Conservation (phyloP, 2,797 vertebrate genomes). For the Gastrophryne carolinensis region DNA sequence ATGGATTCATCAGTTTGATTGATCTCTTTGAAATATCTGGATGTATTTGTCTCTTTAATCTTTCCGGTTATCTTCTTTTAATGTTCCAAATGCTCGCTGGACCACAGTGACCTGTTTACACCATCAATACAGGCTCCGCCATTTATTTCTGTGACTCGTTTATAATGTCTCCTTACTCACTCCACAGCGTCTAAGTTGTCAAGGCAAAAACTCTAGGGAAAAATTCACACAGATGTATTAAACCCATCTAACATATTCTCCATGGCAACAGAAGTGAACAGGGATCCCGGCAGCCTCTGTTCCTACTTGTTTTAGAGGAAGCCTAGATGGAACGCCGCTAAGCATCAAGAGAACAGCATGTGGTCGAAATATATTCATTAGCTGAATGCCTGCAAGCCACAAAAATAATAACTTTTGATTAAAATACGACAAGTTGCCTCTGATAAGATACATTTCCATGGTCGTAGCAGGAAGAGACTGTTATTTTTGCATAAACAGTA, state of each 20-base stretch:
- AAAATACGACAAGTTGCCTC: conserved; percentile 50
- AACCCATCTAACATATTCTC: conserved; percentile 66
- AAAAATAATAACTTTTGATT: conserved; percentile 51
- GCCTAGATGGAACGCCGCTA: conserved; percentile 43
- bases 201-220: conserved; percentile 62
- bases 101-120: conserved; percentile 32
- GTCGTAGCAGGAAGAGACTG: not conserved
- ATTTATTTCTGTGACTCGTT: conserved; percentile 60
- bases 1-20: too few species aligned
- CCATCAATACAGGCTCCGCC: conserved; percentile 58
- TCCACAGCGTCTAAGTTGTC: conserved; percentile 65
- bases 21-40: too few species aligned
- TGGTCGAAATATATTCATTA: conserved; percentile 56
- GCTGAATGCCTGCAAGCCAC: conserved; percentile 47
- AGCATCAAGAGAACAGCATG: not conserved
- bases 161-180: conserved; percentile 62
- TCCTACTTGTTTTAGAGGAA: conserved; percentile 50
- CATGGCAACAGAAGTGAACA: conserved; percentile 69
- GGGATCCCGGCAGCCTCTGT: conserved; percentile 59
- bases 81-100: not conserved
- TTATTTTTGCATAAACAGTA: not conserved
- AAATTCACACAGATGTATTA: conserved; percentile 63
- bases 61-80: not conserved
- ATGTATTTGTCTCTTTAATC: not conserved
- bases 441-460: conserved; percentile 24